Base-by-base conservation (phyloP, 2,113 vertebrate species). In the Nibea albiflora region DNA sequence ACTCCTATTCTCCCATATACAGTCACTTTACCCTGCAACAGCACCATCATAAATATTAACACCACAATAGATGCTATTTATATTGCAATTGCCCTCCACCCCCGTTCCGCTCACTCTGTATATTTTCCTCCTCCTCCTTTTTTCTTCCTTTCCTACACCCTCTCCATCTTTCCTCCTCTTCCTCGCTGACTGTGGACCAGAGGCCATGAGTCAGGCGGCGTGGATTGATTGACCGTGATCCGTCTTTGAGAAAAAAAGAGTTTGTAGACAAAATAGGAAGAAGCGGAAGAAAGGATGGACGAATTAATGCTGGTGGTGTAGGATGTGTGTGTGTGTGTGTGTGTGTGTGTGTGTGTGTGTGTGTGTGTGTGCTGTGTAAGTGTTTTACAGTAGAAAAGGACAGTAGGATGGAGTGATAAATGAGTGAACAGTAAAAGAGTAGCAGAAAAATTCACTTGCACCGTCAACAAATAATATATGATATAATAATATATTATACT, bases 41-140 rank as follows among this genome's bases (percentile, higher is more conserved):
- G 11, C 61, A 35, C 42, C 64, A 54, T 73, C 69, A 81, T 80
- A 82, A 84, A 88, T 85, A 88, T 79, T 80, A 88, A 73, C 56
- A 31, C 12, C 63, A 53, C 57, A 78, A 63, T 71, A 53, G 58
- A 26, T 57, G 54, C 76, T 88, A 52, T 89, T 80, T 75, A 72
- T 77, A 82, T 58, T 52, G 16, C 53, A 46, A 8, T 42, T 52
- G 24, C 44, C 3, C 15, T 77, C 39, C 49, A 31, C 26, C 15
- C 28, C 4, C 70, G 73, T 73, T 20, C 50, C 11, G 16, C 47
- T 15, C 62, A 15, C 12, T 26, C 47, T 52, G 2, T 49, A 17
- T 49, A 17, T 64, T 56, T 28, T 60, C 20, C 52, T 26, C 53
- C 35, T 26, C 49, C n/a, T 31, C 31, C 20, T 31, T 42, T 49